These are phyloP conservation scores for Trachelus tabidus DNA, from an alignment of 2,888 invertebrate genomes.

Conservation along the genomic window DNA sequence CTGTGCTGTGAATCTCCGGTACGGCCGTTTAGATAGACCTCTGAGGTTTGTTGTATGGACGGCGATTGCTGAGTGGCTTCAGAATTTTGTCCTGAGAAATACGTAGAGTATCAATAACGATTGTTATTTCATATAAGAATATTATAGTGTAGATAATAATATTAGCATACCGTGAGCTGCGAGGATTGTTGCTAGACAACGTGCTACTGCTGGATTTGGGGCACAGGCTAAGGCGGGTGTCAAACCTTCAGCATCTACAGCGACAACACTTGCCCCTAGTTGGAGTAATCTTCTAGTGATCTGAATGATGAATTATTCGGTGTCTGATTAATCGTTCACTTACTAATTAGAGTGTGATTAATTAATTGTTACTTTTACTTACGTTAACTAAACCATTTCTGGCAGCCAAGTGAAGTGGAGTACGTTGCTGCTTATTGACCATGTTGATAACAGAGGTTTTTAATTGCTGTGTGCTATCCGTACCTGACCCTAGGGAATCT, in stretches of 20 bases:
- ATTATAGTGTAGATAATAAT: not conserved
- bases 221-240: slow-evolving; percentile 76
- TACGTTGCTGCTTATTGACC: slow-evolving; percentile 70
- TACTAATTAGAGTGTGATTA: not conserved
- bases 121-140: not conserved
- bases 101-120: not conserved
- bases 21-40: slow-evolving; percentile 51
- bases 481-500: slow-evolving; percentile 51
- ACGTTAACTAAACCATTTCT: slow-evolving; percentile 71
- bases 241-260: slow-evolving; percentile 71
- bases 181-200: slow-evolving; percentile 72
- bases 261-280: slow-evolving; percentile 71
- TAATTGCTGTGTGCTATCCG: slow-evolving; percentile 32
- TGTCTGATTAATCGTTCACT: not conserved
- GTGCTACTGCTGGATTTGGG: slow-evolving; percentile 71
- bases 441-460: slow-evolving; percentile 65
- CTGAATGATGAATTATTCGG: slow-evolving; percentile 22
- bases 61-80: slow-evolving; percentile 50
- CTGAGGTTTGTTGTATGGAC: slow-evolving; percentile 55
- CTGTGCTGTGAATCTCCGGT: slow-evolving; percentile 53
- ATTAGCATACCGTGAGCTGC: slow-evolving; percentile 49
- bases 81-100: slow-evolving; percentile 46
- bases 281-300: slow-evolving; percentile 70
- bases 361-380: not conserved
- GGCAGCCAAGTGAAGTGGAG: slow-evolving; percentile 74